Evolutionary conservation across 2,888 invertebrate species (phyloP).

Genomic region (Leptura quadrifasciata): DNA sequence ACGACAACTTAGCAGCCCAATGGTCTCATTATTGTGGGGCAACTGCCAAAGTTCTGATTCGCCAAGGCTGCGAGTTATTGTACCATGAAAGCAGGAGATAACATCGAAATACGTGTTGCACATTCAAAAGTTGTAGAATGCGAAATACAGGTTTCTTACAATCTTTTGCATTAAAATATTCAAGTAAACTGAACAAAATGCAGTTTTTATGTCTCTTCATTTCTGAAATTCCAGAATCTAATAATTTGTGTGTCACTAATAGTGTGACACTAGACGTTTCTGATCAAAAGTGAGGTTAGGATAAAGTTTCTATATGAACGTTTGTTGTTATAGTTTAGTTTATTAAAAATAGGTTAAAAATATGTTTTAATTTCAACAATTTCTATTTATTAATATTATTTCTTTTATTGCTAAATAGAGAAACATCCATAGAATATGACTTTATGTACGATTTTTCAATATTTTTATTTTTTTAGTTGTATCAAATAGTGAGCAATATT

Average conservation of each 20-base stretch:
- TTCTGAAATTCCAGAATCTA: background rate
- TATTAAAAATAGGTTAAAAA: too few relatives aligned
- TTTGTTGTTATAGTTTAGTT: background rate
- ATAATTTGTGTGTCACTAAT: background rate
- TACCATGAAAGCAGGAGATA: constrained; percentile 38
- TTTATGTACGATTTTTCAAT: too few relatives aligned
- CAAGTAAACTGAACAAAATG: background rate
- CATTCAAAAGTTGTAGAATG: constrained; percentile 33
- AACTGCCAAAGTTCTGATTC: constrained; percentile 40
- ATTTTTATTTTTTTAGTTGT: too few relatives aligned
- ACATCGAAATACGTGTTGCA: constrained; percentile 37
- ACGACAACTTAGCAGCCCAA: constrained; percentile 51
- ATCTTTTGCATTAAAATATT: constrained; percentile 21
- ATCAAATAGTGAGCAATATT: too few relatives aligned
- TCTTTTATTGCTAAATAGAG: too few relatives aligned
- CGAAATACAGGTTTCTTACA: constrained; percentile 1
- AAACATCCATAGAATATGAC: too few relatives aligned
- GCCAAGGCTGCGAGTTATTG: constrained; percentile 25
- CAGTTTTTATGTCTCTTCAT: background rate
- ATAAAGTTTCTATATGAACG: background rate
- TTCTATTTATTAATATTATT: background rate
- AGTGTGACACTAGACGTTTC: background rate
- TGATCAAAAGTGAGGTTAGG: constrained; percentile 33
- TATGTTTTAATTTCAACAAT: background rate
- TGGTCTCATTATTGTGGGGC: constrained; percentile 44